Evolutionary conservation across 2,113 vertebrate genomes (phyloP).

Genomic region (Cygnus buccinator): DNA sequence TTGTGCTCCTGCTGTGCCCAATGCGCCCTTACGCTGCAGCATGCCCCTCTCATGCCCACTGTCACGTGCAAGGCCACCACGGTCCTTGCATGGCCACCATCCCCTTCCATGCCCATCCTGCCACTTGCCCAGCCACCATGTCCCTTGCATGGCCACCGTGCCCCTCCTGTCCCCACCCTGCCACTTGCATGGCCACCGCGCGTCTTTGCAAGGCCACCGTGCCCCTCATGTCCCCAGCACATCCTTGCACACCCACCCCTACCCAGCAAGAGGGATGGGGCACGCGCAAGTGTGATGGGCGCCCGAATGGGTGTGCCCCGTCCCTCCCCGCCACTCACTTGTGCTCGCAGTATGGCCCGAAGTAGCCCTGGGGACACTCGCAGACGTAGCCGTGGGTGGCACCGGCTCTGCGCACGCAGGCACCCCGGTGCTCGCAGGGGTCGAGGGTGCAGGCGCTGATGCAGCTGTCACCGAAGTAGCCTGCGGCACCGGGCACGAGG

Average conservation of each 20-base stretch:
- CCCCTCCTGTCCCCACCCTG: too few species aligned
- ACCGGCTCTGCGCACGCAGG: slow-evolving; percentile 82
- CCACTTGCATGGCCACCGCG: too few species aligned
- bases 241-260: background rate
- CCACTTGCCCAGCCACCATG: too few species aligned
- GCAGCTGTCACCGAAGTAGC: slow-evolving; percentile 90
- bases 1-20: background rate
- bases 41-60: background rate
- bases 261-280: too few species aligned
- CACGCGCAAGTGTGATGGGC: too few species aligned
- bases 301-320: background rate
- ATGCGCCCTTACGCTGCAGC: background rate
- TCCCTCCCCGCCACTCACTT: slow-evolving; percentile 72
- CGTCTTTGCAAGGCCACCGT: background rate
- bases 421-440: slow-evolving; percentile 88
- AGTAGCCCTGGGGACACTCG: slow-evolving; percentile 87
- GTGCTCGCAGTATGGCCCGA: slow-evolving; percentile 93
- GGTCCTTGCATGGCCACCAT: too few species aligned
- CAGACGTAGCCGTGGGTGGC: slow-evolving; percentile 85
- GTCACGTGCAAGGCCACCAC: too few species aligned
- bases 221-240: fast-evolving
- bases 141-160: background rate
- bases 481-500: slow-evolving; percentile 65
- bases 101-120: background rate
- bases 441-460: slow-evolving; percentile 89